phyloP scores from a whole-genome alignment of 2,113 vertebrate species.

The Amblyopsis rosae region DNA sequence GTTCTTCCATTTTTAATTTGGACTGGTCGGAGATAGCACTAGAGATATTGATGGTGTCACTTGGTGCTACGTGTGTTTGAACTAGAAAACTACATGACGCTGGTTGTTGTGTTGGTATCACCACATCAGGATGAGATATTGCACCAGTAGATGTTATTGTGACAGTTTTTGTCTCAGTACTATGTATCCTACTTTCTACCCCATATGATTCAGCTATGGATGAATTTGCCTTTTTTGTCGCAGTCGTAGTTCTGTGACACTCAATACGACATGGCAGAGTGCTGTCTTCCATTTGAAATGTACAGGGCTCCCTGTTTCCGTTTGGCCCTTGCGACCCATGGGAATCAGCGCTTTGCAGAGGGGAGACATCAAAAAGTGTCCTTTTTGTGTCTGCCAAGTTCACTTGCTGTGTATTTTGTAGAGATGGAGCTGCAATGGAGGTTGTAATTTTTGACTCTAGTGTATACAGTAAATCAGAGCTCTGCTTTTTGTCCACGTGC shows the following conservation, averaged over 20 bases:
- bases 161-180: slow-evolving; percentile 41
- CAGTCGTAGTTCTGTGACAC: slow-evolving; percentile 60
- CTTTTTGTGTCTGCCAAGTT: slow-evolving; percentile 40
- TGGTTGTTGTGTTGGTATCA: slow-evolving; percentile 48
- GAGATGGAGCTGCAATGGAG: slow-evolving; percentile 14
- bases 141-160: slow-evolving; percentile 36
- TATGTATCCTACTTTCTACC: slow-evolving; percentile 21
- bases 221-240: slow-evolving; percentile 40
- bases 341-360: slow-evolving; percentile 74
- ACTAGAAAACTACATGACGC: slow-evolving; percentile 58
- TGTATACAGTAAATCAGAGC: slow-evolving; percentile 39
- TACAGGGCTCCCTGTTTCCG: slow-evolving; percentile 59
- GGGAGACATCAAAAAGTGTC: slow-evolving; percentile 75
- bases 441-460: slow-evolving; percentile 28
- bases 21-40: slow-evolving; percentile 48
- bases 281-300: slow-evolving; percentile 66
- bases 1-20: slow-evolving; percentile 35
- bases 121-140: slow-evolving; percentile 49
- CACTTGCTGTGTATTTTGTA: slow-evolving; percentile 23
- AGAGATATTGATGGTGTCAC: slow-evolving; percentile 48
- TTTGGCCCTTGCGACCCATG: slow-evolving; percentile 57
- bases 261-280: slow-evolving; percentile 70
- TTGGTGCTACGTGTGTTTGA: not conserved
- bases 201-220: slow-evolving; percentile 24
- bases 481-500: slow-evolving; percentile 46